These are phyloP conservation scores for Heteromurus nitidus DNA, from an alignment of 2,888 invertebrate genomes.

Conservation along the genomic window DNA sequence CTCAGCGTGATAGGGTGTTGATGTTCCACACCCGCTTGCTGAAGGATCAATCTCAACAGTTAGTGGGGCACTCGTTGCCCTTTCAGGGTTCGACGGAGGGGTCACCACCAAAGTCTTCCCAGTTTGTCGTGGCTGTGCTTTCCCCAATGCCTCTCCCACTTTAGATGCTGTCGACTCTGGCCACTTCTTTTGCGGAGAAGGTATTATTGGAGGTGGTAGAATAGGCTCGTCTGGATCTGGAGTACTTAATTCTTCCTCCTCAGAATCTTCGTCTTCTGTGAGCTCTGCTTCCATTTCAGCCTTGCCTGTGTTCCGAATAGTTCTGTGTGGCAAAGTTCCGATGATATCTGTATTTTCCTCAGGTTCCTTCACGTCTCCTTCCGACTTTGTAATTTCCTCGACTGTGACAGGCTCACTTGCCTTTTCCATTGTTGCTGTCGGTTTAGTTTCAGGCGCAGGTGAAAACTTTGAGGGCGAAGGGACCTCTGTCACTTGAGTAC, in stretches of 20 bases:
- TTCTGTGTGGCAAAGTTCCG: not conserved
- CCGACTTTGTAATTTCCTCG: not conserved
- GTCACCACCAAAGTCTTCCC: constrained; percentile 26
- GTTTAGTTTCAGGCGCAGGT: not conserved
- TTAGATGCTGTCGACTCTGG: constrained; percentile 12
- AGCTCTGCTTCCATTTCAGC: not conserved
- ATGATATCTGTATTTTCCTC: too few species aligned
- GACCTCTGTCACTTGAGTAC: not conserved
- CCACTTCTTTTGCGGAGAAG: not conserved
- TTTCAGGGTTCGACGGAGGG: not conserved
- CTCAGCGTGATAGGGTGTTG: not conserved
- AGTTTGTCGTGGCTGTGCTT: constrained; percentile 5
- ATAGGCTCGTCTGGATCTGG: constrained; percentile 5
- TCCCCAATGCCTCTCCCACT: constrained; percentile 25
- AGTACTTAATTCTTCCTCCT: not conserved
- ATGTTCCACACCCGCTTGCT: not conserved
- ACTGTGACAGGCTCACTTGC: not conserved
- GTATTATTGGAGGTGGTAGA: not conserved
- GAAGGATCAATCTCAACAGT: constrained; percentile 23
- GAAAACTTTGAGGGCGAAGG: not conserved
- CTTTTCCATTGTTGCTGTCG: not conserved
- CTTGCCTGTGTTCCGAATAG: not conserved
- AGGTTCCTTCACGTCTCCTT: not conserved
- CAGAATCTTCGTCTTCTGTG: not conserved
- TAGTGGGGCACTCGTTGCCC: constrained; percentile 32